Conservation (phyloP, 2,888 invertebrate genomes). For the Plebejus melissa region DNA sequence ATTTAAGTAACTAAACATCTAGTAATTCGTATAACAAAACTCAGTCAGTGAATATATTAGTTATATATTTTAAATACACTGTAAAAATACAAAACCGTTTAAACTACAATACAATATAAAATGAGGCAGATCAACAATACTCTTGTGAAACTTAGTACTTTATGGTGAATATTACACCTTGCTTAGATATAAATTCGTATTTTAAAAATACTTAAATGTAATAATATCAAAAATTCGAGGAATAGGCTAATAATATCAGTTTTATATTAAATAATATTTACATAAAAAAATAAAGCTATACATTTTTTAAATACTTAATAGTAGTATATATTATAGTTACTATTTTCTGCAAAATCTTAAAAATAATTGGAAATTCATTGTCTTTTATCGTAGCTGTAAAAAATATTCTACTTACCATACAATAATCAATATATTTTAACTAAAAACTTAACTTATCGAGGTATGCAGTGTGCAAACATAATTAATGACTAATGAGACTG, state of each 20-base stretch:
- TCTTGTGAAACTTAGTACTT: slow-evolving; percentile 21
- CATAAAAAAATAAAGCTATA: too few species aligned
- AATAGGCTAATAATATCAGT: neutral
- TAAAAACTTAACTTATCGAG: neutral
- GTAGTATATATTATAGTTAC: neutral
- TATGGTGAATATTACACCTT: neutral
- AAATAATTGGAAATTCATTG: too few species aligned
- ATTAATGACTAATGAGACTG: too few species aligned
- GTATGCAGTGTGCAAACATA: neutral
- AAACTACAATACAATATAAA: slow-evolving; percentile 28
- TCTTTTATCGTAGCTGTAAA: too few species aligned
- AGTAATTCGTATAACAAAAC: neutral
- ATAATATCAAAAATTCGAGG: slow-evolving; percentile 1
- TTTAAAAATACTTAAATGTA: neutral
- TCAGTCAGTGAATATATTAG: neutral
- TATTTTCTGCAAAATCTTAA: neutral
- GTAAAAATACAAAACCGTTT: slow-evolving; percentile 27
- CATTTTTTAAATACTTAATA: too few species aligned
- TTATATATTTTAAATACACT: neutral
- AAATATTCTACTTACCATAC: neutral
- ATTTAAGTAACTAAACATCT: neutral
- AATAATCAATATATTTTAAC: neutral
- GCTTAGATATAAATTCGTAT: neutral
- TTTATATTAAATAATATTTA: too few species aligned
- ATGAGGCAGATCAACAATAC: slow-evolving; percentile 33